Conservation (phyloP, 2,797 vertebrate genomes). For the Gobionotothen gibberifrons region DNA sequence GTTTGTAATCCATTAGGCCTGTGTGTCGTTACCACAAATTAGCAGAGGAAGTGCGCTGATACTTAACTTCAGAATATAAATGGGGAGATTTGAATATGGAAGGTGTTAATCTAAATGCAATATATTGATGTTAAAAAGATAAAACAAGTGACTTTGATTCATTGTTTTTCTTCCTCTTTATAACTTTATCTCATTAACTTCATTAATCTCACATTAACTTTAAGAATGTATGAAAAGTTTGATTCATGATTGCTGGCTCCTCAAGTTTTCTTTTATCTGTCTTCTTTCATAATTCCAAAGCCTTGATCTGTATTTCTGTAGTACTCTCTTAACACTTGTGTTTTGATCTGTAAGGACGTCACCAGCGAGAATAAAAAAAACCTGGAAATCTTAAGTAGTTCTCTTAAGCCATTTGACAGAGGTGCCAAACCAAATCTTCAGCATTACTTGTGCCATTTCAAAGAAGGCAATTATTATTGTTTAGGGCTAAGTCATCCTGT, state of each 20-base stretch:
- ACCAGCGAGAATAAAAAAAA: slow-evolving; percentile 53
- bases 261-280: background rate
- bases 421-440: slow-evolving; percentile 57
- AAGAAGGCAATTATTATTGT: slow-evolving; percentile 34
- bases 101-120: slow-evolving; percentile 2
- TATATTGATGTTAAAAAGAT: background rate
- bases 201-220: background rate
- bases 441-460: slow-evolving; percentile 59
- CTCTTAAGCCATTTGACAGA: slow-evolving; percentile 42
- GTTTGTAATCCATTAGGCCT: slow-evolving; percentile 34
- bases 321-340: slow-evolving; percentile 47
- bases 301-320: slow-evolving; percentile 45
- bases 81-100: background rate
- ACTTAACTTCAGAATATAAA: background rate
- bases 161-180: background rate
- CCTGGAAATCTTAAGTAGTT: slow-evolving; percentile 58
- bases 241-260: background rate
- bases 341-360: slow-evolving; percentile 58
- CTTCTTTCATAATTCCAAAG: slow-evolving; percentile 30
- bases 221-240: background rate
- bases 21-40: slow-evolving; percentile 14
- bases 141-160: background rate
- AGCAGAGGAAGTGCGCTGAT: background rate
- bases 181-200: background rate
- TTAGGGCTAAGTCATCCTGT: slow-evolving; percentile 11